A percentile compares a stretch with the other conserved stretches of the same genome.
Conservation (phyloP, 2,113 vertebrate genomes). For the Bufo bufo region DNA sequence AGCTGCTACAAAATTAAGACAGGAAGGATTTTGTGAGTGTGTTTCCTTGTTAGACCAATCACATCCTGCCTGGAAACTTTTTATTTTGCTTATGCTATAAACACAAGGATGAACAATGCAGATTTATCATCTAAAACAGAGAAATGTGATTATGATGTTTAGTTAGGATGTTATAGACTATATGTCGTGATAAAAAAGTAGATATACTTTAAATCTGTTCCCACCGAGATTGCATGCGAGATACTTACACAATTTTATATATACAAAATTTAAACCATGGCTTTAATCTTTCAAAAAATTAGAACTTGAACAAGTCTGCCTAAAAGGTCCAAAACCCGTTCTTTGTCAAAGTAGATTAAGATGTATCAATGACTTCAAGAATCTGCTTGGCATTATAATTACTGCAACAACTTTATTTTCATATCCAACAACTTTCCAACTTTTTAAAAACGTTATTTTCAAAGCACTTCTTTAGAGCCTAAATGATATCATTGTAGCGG, state of each 20-base stretch:
- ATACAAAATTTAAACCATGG: too few relatives aligned
- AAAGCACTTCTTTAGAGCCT: neutral
- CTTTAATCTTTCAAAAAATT: neutral
- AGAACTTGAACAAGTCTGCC: neutral
- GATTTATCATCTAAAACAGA: neutral
- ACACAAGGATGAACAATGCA: neutral
- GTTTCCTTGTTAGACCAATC: slow-evolving; percentile 33
- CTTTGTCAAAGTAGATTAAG: neutral
- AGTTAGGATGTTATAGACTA: neutral
- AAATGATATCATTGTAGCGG: neutral
- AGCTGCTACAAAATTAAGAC: neutral
- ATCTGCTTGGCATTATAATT: neutral
- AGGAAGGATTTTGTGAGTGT: slow-evolving; percentile 18
- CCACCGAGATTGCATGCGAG: too few relatives aligned
- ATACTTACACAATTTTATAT: too few relatives aligned
- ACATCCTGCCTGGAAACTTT: slow-evolving; percentile 36
- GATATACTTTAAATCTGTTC: too few relatives aligned
- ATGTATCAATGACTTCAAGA: neutral
- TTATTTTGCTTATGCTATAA: neutral
- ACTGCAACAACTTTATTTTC: neutral
- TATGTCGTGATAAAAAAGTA: neutral
- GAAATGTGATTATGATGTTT: neutral
- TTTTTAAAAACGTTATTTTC: neutral
- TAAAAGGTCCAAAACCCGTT: neutral
- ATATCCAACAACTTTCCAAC: neutral